Base-by-base conservation (phyloP, 2,113 vertebrate species). In the Ahaetulla prasina region DNA sequence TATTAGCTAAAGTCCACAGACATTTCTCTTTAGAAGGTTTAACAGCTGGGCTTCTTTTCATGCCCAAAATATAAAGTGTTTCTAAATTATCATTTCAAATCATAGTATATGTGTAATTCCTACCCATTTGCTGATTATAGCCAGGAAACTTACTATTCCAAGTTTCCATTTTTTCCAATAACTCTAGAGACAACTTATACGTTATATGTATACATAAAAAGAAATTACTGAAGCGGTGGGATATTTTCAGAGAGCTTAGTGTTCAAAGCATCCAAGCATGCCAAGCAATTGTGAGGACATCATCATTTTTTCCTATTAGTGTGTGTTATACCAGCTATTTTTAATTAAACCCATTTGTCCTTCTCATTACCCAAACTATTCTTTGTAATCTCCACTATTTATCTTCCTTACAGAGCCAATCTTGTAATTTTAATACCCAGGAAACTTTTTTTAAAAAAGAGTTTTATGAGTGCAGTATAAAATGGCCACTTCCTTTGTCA, bases 261-360 rank as follows among this genome's bases (percentile, higher is more conserved):
- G 43, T 89, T 92, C 45, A 85, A 35, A 92, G 9, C 3, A 92
- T 94, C 55, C 0, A 88, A 90, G 92, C 94, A n/a, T 39, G 5
- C 68, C 30, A 12, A 80, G 50, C 35, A 88, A 45, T 57, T 54
- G 3, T 85, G 55, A 2, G 39, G 27, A 92, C 90, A 54, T 2
- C 90, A 4, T 0, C 43, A 11, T 57, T 92, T 95, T 95, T 96
- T 92, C 63, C 87, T 89, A 16, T 49, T 52, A 92, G 30, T 27
- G 1, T 91, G 94, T 90, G 91, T 43, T 94, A 12, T 20, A 1
- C 2, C 74, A 22, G 25, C 7, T 89, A 57, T 18, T 85, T 89
- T 93, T 95, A 35, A 91, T 93, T 94, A 90, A 89, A 88, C 50
- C n/a, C 43, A 92, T n/a, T 95, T 53, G 39, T 92, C 52, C 68